Conservation (phyloP, 2,888 invertebrate genomes). For the Ethmia dodecea region DNA sequence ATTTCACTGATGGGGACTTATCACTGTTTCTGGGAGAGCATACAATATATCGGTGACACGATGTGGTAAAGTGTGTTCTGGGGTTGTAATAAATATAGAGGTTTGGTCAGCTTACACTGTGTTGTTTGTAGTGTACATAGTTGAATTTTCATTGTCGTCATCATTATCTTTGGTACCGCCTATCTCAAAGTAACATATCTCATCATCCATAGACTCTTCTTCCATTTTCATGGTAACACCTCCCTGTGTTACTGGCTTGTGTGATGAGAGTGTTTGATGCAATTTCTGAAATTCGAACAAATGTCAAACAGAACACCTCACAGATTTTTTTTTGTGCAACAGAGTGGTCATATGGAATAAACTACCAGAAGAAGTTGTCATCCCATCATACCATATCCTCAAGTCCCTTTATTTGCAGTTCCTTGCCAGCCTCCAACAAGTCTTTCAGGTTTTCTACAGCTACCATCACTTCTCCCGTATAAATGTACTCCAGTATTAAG, state of each 20-base stretch:
- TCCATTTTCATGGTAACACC: neutral
- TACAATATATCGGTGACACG: too few relatives aligned
- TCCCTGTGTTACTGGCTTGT: neutral
- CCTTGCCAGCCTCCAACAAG: constrained; percentile 52
- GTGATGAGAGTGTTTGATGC: neutral
- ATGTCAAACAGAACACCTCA: neutral
- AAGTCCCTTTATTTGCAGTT: constrained; percentile 59
- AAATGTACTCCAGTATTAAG: constrained; percentile 59
- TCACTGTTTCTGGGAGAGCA: too few relatives aligned
- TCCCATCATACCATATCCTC: constrained; percentile 44
- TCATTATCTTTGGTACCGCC: neutral
- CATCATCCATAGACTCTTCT: constrained; percentile 12
- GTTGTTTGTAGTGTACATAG: neutral
- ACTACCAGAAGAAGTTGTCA: neutral
- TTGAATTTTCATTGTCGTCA: neutral
- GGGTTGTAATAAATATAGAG: too few relatives aligned
- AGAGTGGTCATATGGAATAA: neutral
- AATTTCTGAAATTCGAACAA: neutral
- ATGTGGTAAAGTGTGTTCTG: too few relatives aligned
- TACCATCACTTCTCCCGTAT: constrained; percentile 61
- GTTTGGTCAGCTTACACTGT: constrained; percentile 2
- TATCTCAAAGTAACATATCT: constrained; percentile 13
- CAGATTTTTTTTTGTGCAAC: neutral
- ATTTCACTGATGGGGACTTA: too few relatives aligned
- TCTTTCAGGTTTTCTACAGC: constrained; percentile 42